Base-by-base conservation (phyloP, 1,140 invertebrate genomes). In the Sycophila sp. region DNA sequence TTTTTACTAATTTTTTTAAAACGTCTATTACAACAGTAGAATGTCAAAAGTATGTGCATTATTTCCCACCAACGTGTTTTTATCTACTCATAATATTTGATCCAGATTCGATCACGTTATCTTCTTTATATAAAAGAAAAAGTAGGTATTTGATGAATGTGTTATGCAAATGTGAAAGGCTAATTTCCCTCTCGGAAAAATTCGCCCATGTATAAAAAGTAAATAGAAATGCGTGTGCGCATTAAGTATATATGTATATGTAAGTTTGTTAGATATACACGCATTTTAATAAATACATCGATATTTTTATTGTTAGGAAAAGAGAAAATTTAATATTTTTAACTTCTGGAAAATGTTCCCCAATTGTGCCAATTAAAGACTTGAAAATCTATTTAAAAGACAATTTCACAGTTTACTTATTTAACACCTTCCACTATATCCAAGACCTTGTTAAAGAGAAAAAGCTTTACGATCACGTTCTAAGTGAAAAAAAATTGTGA, bases 311-410 rank as follows among this genome's bases (percentile, higher is more conserved):
- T 71, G 69, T 65, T 71, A 71, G 60, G 30, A 63, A 53, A 58
- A 45, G 68, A 70, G 38, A 71, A 69, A 64, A 13, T 70, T 70
- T 64, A 71, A 58, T 71, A 71, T 71, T 71, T 64, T 71, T 71
- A 64, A 71, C 38, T 47, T 71, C 24, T 58, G 15, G 30, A 71
- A 58, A 65, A 59, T 65, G 60, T 71, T 64, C 69, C 32, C 60
- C 51, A 65, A 66, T 65, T 66, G 69, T 71, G 69, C 69, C 69
- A 71, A 71, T 71, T 66, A 71, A 71, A 71, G 51, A 64, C 62
- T 65, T 64, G 6, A 65, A 71, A 66, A 71, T 66, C 36, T 71
- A 66, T 66, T 60, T 59, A 60, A 71, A 64, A 36, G 38, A 51
- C 26, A 8, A 56, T 17, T 2, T 22, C 4, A 11, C 2, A 36